These are phyloP conservation scores for Melanerpes formicivorus DNA, from an alignment of 2,113 vertebrate species.

Conservation along the genomic window DNA sequence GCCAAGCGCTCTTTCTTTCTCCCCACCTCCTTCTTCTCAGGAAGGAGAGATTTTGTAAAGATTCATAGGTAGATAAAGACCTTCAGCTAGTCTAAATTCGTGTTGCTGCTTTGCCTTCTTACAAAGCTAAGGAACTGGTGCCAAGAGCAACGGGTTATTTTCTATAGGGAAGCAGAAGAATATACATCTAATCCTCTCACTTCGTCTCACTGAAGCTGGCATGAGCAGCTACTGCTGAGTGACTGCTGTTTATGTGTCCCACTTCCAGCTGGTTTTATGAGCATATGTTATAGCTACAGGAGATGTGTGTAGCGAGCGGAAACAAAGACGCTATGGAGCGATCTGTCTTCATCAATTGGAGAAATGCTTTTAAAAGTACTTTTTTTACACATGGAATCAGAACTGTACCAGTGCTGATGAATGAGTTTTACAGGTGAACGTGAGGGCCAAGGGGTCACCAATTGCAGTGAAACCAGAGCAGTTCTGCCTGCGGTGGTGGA, in stretches of 20 bases:
- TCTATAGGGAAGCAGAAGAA: neutral
- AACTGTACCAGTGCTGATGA: neutral
- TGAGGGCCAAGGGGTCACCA: neutral
- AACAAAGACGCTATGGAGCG: neutral
- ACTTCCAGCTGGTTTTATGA: slow-evolving; percentile 46
- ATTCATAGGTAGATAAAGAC: neutral
- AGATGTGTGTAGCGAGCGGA: slow-evolving; percentile 26
- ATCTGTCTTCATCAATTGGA: neutral
- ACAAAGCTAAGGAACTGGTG: neutral
- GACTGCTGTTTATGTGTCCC: slow-evolving; percentile 53
- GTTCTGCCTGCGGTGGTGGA: neutral
- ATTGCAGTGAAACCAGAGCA: neutral
- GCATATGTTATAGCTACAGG: slow-evolving; percentile 53
- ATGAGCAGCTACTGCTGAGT: slow-evolving; percentile 31
- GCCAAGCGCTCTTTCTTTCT: neutral
- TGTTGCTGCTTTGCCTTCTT: neutral
- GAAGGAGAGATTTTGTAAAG: slow-evolving; percentile 5
- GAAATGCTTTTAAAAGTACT: neutral
- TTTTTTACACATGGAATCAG: neutral
- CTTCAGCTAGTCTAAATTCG: neutral
- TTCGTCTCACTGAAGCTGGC: slow-evolving; percentile 24
- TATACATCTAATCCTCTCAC: slow-evolving; percentile 19
- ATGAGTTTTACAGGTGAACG: neutral
- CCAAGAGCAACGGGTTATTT: neutral
- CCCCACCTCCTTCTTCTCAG: neutral